A percentile compares a stretch with the other conserved stretches of the same genome.
phyloP scores from a whole-genome alignment of 1,140 invertebrate species.

The Meloidogyne floridensis region DNA sequence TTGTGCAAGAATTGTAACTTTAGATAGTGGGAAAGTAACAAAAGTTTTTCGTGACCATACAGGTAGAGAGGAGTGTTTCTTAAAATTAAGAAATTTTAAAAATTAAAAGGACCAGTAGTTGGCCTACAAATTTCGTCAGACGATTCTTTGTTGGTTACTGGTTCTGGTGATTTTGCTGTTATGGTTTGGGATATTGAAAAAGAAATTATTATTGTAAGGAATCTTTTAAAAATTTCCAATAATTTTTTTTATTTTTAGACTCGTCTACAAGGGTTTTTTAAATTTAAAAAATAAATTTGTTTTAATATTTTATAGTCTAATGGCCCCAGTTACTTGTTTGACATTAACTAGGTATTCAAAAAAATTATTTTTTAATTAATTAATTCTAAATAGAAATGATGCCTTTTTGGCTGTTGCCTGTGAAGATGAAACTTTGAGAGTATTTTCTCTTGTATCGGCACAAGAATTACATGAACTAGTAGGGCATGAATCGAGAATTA shows the following conservation, averaged over 20 bases:
- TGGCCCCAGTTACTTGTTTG: slow-evolving; percentile 65
- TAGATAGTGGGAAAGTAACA: slow-evolving; percentile 59
- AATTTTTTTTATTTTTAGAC: neutral
- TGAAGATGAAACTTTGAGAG: slow-evolving; percentile 63
- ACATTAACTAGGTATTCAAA: slow-evolving; percentile 51
- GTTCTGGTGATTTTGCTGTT: slow-evolving; percentile 65
- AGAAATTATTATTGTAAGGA: slow-evolving; percentile 38
- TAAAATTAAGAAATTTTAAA: neutral
- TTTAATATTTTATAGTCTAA: slow-evolving; percentile 45
- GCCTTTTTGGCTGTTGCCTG: slow-evolving; percentile 65
- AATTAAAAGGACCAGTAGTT: slow-evolving; percentile 55
- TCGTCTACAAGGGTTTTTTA: slow-evolving; percentile 20
- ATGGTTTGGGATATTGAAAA: slow-evolving; percentile 64
- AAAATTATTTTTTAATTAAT: slow-evolving; percentile 7
- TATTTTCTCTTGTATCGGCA: slow-evolving; percentile 59
- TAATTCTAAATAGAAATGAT: slow-evolving; percentile 55
- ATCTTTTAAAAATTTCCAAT: neutral
- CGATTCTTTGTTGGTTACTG: slow-evolving; percentile 61
- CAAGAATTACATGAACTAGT: slow-evolving; percentile 63
- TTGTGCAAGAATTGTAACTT: slow-evolving; percentile 56
- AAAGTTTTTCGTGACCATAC: slow-evolving; percentile 59
- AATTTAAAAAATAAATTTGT: slow-evolving; percentile 48
- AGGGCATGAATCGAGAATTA: slow-evolving; percentile 38
- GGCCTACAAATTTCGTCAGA: slow-evolving; percentile 60
- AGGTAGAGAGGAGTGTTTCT: neutral